These are phyloP conservation scores for Girardia tigrina DNA, from an alignment of 2,888 invertebrate genomes.

Conservation along the genomic window DNA sequence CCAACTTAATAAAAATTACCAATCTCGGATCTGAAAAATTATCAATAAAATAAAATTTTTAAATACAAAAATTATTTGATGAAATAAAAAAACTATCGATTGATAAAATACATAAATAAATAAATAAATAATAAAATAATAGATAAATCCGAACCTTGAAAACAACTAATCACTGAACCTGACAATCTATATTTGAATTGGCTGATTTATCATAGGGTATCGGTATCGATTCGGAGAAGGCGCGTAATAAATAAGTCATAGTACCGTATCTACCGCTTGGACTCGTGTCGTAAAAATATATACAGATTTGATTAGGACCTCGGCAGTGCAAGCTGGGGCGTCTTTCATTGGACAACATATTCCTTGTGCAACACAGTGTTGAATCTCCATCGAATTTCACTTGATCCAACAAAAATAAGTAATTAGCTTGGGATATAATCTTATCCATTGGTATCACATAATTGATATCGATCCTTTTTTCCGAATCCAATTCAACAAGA, in stretches of 20 bases:
- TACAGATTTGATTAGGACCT: slow-evolving; percentile 60
- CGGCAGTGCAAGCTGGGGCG: no score
- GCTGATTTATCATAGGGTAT: background rate
- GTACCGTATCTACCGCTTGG: slow-evolving; percentile 93
- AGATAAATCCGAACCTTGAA: no score
- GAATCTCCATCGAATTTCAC: slow-evolving; percentile 52
- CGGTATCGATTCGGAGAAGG: slow-evolving; percentile 43
- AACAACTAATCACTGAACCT: no score
- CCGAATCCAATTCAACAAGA: slow-evolving; percentile 53
- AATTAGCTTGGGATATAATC: slow-evolving; percentile 80
- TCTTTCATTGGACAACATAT: background rate
- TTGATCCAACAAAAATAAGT: slow-evolving; percentile 85
- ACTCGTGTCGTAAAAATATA: slow-evolving; percentile 91
- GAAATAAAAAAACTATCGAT: no score
- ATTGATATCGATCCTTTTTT: slow-evolving; percentile 40
- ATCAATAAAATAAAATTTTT: no score
- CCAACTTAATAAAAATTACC: no score
- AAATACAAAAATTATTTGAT: no score
- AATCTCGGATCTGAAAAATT: no score
- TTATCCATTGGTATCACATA: slow-evolving; percentile 61
- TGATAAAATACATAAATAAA: no score
- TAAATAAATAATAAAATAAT: no score
- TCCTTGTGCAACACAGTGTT: background rate
- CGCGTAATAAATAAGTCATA: slow-evolving; percentile 71
- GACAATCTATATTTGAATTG: no score